These are phyloP conservation scores for Larimichthys crocea DNA, from an alignment of 2,113 vertebrate genomes.

Conservation along the genomic window DNA sequence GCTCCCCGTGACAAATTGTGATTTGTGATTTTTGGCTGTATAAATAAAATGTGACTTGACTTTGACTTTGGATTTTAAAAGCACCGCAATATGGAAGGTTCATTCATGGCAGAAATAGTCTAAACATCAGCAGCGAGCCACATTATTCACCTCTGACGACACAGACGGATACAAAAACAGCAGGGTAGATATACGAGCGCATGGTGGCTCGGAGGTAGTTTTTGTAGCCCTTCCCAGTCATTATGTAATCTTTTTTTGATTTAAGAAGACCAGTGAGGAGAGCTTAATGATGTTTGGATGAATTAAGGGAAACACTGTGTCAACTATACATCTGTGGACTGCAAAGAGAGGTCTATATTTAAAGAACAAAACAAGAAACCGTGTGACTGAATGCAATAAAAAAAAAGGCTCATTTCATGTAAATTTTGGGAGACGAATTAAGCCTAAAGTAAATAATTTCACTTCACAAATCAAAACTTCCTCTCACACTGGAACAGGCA, in stretches of 20 bases:
- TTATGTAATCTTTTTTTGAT: slow-evolving; percentile 39
- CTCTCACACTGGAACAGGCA: slow-evolving; percentile 21
- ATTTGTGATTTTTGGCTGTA: too few species aligned
- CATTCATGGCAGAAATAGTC: background rate
- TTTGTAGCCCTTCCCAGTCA: slow-evolving; percentile 4
- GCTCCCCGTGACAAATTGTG: too few species aligned
- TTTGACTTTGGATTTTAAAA: background rate
- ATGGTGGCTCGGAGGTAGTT: slow-evolving; percentile 5
- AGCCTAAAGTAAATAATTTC: background rate
- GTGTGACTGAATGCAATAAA: background rate
- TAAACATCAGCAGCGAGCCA: background rate
- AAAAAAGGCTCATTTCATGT: background rate
- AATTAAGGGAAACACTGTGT: slow-evolving; percentile 35
- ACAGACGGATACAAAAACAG: slow-evolving; percentile 20
- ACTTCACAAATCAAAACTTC: background rate
- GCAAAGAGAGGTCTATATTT: background rate
- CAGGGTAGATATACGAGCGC: slow-evolving; percentile 16
- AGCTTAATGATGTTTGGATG: slow-evolving; percentile 37
- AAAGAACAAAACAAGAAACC: background rate
- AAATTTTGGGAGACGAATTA: background rate
- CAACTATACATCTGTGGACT: slow-evolving; percentile 7
- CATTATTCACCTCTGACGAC: slow-evolving; percentile 11
- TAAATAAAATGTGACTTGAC: too few species aligned
- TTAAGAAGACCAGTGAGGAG: slow-evolving; percentile 15
- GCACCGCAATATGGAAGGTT: background rate